These are phyloP conservation scores for Elymnias hypermnestra DNA, from an alignment of 1,140 invertebrate species.

Conservation along the genomic window DNA sequence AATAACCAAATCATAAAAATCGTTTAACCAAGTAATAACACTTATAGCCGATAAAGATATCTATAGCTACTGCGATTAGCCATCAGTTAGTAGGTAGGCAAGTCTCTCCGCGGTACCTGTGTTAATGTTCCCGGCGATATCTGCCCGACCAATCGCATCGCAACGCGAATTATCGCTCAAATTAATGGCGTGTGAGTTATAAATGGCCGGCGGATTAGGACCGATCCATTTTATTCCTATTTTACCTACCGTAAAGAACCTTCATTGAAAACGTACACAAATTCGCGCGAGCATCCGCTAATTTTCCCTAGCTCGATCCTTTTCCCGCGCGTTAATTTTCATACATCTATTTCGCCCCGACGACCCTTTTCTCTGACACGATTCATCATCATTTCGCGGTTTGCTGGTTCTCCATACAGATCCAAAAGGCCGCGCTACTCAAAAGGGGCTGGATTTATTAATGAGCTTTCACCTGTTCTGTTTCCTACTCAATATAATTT, in stretches of 20 bases:
- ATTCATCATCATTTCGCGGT: slow-evolving; percentile 73
- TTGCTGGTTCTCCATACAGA: slow-evolving; percentile 64
- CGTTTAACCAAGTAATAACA: slow-evolving; percentile 21
- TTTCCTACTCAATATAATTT: not conserved
- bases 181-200: slow-evolving; percentile 75
- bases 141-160: slow-evolving; percentile 54
- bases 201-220: slow-evolving; percentile 70
- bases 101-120: slow-evolving; percentile 34
- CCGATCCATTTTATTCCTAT: slow-evolving; percentile 70
- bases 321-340: slow-evolving; percentile 26
- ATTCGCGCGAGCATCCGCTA: slow-evolving; percentile 65
- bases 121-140: slow-evolving; percentile 28
- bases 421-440: slow-evolving; percentile 19
- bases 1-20: slow-evolving; percentile 17
- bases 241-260: slow-evolving; percentile 71
- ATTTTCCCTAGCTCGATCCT: slow-evolving; percentile 51
- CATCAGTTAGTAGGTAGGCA: slow-evolving; percentile 24
- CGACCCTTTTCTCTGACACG: slow-evolving; percentile 51
- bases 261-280: slow-evolving; percentile 74
- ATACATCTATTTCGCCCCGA: slow-evolving; percentile 40
- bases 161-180: slow-evolving; percentile 68
- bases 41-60: slow-evolving; percentile 38
- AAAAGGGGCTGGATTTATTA: slow-evolving; percentile 31
- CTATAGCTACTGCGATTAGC: slow-evolving; percentile 31
- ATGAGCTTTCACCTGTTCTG: slow-evolving; percentile 29